phyloP scores from a whole-genome alignment of 2,113 vertebrate species.

The Clarias batrachus region DNA sequence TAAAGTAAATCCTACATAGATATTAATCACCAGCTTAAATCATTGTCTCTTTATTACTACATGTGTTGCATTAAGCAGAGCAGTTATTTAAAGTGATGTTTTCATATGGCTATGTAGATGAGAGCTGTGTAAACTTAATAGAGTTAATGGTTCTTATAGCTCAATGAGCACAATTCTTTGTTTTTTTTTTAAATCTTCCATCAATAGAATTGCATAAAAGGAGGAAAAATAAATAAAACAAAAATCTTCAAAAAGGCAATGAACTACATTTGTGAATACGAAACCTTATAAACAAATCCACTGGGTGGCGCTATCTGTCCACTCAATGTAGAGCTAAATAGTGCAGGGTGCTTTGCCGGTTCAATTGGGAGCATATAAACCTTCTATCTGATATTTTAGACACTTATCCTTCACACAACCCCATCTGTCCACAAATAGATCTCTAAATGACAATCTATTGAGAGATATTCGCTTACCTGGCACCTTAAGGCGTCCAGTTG shows the following conservation, averaged over 20 bases:
- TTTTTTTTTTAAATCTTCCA: background rate
- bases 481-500: constrained; percentile 71
- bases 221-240: background rate
- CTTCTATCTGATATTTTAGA: background rate
- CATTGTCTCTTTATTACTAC: background rate
- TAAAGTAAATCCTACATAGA: background rate
- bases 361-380: background rate
- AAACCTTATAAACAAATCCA: constrained; percentile 47
- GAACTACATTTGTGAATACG: background rate
- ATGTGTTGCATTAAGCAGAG: too few relatives aligned
- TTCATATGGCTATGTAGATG: background rate
- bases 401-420: constrained; percentile 1
- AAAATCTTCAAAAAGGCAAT: background rate
- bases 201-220: background rate
- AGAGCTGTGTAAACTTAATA: background rate
- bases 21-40: background rate
- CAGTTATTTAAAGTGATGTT: too few relatives aligned
- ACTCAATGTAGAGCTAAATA: constrained; percentile 20
- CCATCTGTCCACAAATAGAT: constrained; percentile 6
- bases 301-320: constrained; percentile 64
- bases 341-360: background rate
- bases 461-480: constrained; percentile 60
- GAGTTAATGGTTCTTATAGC: background rate
- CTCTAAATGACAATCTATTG: constrained; percentile 45
- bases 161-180: background rate